Conservation (phyloP, 2,888 invertebrate species). For the Adelognathus sp. region DNA sequence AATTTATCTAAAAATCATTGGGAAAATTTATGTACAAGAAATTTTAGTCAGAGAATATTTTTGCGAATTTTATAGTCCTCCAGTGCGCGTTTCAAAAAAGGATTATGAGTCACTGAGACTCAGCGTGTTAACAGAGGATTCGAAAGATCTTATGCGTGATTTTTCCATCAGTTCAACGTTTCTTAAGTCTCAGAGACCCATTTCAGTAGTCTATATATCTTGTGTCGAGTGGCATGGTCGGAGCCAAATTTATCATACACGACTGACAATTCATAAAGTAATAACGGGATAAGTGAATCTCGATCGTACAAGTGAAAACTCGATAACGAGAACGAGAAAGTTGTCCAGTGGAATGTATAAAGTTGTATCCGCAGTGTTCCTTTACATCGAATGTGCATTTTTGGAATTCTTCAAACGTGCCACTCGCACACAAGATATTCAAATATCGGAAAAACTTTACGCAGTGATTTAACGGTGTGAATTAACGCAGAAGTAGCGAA, state of each 20-base stretch:
- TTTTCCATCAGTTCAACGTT: no score
- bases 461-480: no score
- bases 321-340: slow-evolving; percentile 41
- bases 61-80: background rate
- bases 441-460: no score
- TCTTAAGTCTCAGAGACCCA: no score
- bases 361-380: background rate
- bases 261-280: background rate
- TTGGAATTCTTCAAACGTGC: background rate
- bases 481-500: no score
- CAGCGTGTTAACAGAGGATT: no score
- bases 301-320: slow-evolving; percentile 41
- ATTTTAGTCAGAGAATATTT: background rate
- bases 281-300: slow-evolving; percentile 7
- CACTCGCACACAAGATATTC: no score
- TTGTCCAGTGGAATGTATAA: background rate
- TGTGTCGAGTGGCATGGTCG: no score
- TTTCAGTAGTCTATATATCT: no score
- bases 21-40: background rate
- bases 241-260: slow-evolving; percentile 4
- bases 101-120: no score
- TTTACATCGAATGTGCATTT: background rate
- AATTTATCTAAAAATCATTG: background rate
- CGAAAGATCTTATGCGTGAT: no score
- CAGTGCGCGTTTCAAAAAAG: no score